phyloP scores from a whole-genome alignment of 2,797 vertebrate genomes.

The Anas bahamensis region DNA sequence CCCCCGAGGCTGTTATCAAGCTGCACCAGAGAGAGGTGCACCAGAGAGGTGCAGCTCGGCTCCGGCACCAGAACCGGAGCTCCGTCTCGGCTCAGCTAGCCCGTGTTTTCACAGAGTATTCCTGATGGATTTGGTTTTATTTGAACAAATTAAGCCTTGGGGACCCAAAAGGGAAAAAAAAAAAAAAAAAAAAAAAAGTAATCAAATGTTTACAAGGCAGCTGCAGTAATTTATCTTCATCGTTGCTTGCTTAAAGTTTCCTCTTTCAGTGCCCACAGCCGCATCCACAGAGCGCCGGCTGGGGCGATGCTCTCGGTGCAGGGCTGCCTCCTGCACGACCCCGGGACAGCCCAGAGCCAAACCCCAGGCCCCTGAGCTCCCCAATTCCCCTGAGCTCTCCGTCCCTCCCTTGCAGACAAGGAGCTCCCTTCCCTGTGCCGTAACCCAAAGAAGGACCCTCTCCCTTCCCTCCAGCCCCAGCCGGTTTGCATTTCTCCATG shows the following conservation, averaged over 20 bases:
- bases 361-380: neutral
- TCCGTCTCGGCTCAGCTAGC: neutral
- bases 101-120: neutral
- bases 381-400: neutral
- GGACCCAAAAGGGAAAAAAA: neutral
- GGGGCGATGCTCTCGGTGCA: fast-evolving
- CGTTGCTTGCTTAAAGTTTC: neutral
- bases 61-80: neutral
- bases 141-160: slow-evolving; percentile 59
- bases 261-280: neutral
- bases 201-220: slow-evolving; percentile 23
- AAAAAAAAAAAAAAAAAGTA: neutral
- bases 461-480: neutral
- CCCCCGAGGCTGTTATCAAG: neutral
- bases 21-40: no score
- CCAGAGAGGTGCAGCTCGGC: neutral
- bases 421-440: neutral
- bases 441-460: neutral
- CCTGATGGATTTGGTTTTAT: slow-evolving; percentile 30
- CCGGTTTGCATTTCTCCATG: neutral
- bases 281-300: neutral
- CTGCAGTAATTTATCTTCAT: neutral
- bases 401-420: neutral
- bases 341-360: neutral
- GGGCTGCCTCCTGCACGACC: neutral